Percentiles rank a stretch among this genome's conserved stretches.
phyloP scores from a whole-genome alignment of 2,888 invertebrate species.

The Abscondita cerata region DNA sequence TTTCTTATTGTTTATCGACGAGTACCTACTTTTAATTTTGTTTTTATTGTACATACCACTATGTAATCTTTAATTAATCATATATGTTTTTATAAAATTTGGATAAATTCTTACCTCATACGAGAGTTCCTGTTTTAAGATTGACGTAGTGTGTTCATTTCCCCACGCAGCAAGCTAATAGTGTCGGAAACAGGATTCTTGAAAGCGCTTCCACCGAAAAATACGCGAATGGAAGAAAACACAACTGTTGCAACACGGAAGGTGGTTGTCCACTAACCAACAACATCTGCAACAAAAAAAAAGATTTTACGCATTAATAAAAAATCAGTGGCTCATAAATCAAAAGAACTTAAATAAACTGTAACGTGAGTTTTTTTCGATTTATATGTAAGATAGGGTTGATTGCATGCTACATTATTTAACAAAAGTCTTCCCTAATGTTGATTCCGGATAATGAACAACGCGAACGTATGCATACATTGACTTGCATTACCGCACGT shows the following conservation, averaged over 20 bases:
- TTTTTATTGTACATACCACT: too few relatives aligned
- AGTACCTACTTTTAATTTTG: too few relatives aligned
- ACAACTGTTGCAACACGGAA: constrained; percentile 83
- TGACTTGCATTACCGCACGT: constrained; percentile 38
- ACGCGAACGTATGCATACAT: constrained; percentile 21
- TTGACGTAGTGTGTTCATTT: constrained; percentile 73
- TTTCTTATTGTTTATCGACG: too few relatives aligned
- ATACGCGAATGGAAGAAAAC: constrained; percentile 85
- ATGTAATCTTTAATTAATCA: too few relatives aligned
- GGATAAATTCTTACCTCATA: constrained; percentile 61
- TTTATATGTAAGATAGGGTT: constrained; percentile 23
- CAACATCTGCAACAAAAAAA: constrained; percentile 65
- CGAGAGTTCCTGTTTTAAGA: constrained; percentile 75
- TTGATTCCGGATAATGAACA: constrained; percentile 29
- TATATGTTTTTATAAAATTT: too few relatives aligned
- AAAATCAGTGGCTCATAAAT: constrained; percentile 17
- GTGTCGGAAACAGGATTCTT: constrained; percentile 78
- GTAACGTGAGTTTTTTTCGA: constrained; percentile 15
- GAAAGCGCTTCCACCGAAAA: constrained; percentile 78
- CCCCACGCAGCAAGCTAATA: constrained; percentile 74
- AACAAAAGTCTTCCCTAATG: constrained; percentile 20
- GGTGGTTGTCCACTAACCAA: constrained; percentile 78
- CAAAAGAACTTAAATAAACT: constrained; percentile 26
- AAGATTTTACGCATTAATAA: not conserved
- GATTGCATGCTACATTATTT: constrained; percentile 27